Evolutionary conservation across 2,888 invertebrate genomes (phyloP).

Genomic region (Spilosoma lubricipeda): DNA sequence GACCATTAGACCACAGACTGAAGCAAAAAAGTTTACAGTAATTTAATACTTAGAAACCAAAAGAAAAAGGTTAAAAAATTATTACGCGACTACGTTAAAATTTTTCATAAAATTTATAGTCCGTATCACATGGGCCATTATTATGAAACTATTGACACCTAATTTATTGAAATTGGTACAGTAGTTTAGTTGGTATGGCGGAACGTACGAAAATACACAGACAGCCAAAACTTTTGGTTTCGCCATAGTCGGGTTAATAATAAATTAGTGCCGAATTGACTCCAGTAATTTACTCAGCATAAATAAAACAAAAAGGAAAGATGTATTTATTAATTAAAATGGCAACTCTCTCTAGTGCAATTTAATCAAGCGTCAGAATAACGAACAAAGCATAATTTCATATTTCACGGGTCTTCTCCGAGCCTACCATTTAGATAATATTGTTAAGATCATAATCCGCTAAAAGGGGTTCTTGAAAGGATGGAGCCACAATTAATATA

Average conservation of each 20-base stretch:
- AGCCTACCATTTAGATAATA: constrained; percentile 3
- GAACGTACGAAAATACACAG: no score
- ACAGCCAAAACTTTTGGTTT: no score
- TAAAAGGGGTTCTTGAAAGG: constrained; percentile 15
- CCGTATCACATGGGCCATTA: no score
- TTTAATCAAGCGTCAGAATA: not conserved
- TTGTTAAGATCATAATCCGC: constrained; percentile 14
- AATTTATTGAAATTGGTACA: no score
- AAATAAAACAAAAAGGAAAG: not conserved
- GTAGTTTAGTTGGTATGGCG: no score
- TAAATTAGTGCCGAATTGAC: not conserved
- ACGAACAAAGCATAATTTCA: not conserved
- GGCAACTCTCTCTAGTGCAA: not conserved
- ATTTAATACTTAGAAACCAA: no score
- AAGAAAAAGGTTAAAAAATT: no score
- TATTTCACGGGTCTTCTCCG: not conserved
- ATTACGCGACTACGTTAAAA: no score
- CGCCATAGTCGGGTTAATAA: not conserved
- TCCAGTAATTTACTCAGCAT: not conserved
- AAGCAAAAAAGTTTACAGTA: no score
- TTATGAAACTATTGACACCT: no score
- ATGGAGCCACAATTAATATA: constrained; percentile 3
- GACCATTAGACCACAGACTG: no score
- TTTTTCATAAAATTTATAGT: no score
- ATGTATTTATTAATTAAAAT: not conserved